Evolutionary conservation across 2,888 invertebrate genomes (phyloP), one percentile per base, ranked within the genome.

Genomic region (Trachelus troglodyta): DNA sequence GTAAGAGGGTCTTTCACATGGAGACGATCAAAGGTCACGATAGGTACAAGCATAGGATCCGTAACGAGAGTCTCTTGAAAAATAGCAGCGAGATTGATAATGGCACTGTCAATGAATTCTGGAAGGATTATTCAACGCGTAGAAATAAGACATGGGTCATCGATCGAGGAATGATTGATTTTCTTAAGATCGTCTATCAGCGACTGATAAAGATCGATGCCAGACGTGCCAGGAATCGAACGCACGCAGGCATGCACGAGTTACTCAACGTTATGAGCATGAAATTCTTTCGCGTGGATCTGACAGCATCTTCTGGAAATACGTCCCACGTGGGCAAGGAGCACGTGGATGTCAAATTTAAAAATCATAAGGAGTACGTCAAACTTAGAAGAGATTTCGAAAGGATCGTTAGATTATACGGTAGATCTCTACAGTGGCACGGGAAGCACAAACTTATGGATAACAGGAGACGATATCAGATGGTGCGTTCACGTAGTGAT

Each of bases 151-250:
- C 90, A 6, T 87, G 87, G 3, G 83, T 85, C 4, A 88, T 85
- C 79, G 90, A 90, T 76, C 90, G 90, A 76, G 90, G 88, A 81
- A 90, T 91, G 90, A 88, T 91, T 69, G 90, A 91, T 40, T 91
- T 91, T 81, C 80, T 91, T 68, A 88, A 89, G 71, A 86, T 90
- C 74, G 89, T 90, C 56, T 91, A 91, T 79, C 87, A 89, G 3
- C 91, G 91, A 76, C 79, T 91, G 12, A 88, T 90, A 76, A 88
- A 90, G 1, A 90, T 91, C 77, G 91, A 91, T 77, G 86, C 89
- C 1, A 85, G 86, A 33, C 89, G 89, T 34, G 81, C 86, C 23
- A 87, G 83, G 74, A 91, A 89, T 68, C 85, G 84, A 0, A 89
- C 89, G 2, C 91, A 91, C 78, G 84, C 86, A 40, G 91, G 89